A percentile compares a stretch with the other conserved stretches of the same genome.
Conservation (phyloP, 2,888 invertebrate species). For the Cinara cedri region DNA sequence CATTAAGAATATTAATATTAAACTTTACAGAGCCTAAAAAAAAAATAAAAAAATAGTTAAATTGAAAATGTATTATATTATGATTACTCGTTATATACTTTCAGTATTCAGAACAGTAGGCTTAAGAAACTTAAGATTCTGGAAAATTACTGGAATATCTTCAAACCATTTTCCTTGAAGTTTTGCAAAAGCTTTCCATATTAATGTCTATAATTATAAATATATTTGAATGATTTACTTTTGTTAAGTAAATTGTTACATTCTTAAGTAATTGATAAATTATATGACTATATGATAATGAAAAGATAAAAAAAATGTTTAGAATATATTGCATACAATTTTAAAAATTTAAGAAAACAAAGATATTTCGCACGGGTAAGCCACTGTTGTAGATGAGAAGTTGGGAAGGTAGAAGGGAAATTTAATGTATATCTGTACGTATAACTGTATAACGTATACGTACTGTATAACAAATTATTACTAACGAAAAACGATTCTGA, state of each 20-base stretch:
- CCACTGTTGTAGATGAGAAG: no score
- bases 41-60: not conserved
- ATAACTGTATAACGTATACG: no score
- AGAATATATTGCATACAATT: no score
- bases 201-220: slow-evolving; percentile 51
- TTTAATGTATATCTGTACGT: no score
- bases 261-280: not conserved
- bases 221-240: not conserved
- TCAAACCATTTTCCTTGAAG: slow-evolving; percentile 56
- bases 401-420: no score
- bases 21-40: slow-evolving; percentile 50
- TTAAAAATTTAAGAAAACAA: no score
- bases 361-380: no score
- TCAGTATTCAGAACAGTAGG: slow-evolving; percentile 53
- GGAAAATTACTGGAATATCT: slow-evolving; percentile 56
- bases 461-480: no score
- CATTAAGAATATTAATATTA: slow-evolving; percentile 55
- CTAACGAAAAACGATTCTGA: no score
- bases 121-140: slow-evolving; percentile 56
- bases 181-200: slow-evolving; percentile 58
- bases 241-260: not conserved
- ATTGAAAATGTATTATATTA: not conserved
- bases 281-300: not conserved
- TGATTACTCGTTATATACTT: slow-evolving; percentile 6
- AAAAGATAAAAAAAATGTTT: no score